A percentile compares a stretch with the other conserved stretches of the same genome.
Evolutionary conservation across 2,888 invertebrate species (phyloP).

Genomic region (Cantharis rufa): DNA sequence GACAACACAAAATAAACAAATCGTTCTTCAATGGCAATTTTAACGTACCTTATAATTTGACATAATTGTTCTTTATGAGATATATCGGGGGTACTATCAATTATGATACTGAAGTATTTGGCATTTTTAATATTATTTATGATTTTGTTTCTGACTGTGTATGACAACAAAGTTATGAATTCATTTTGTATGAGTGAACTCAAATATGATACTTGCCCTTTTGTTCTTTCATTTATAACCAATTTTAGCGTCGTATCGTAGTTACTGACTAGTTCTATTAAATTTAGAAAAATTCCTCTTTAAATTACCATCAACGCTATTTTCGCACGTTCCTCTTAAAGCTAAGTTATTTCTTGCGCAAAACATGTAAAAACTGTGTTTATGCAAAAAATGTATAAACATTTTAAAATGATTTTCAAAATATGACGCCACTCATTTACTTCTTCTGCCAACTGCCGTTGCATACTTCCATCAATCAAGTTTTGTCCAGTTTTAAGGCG

Average conservation of each 20-base stretch:
- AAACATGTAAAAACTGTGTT: no score
- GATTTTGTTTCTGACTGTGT: neutral
- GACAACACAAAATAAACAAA: neutral
- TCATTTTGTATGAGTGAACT: no score
- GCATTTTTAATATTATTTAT: neutral
- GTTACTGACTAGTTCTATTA: no score
- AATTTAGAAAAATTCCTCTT: no score
- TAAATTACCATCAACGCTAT: no score
- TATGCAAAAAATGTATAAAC: no score
- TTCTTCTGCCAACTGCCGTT: neutral
- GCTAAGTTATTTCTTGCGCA: slow-evolving; percentile 7
- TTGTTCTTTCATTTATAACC: no score
- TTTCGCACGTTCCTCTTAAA: neutral
- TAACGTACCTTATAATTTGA: neutral
- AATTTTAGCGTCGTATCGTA: no score
- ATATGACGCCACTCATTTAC: neutral
- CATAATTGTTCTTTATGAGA: neutral
- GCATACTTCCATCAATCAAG: neutral
- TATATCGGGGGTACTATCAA: slow-evolving; percentile 5
- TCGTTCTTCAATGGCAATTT: neutral
- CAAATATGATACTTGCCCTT: no score
- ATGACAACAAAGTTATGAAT: no score
- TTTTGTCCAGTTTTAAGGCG: neutral
- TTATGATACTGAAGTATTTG: slow-evolving; percentile 1
- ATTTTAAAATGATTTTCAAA: neutral